Evolutionary conservation across 2,888 invertebrate genomes (phyloP), one percentile per base, ranked within the genome.

Genomic region (Parochlus steinenii): DNA sequence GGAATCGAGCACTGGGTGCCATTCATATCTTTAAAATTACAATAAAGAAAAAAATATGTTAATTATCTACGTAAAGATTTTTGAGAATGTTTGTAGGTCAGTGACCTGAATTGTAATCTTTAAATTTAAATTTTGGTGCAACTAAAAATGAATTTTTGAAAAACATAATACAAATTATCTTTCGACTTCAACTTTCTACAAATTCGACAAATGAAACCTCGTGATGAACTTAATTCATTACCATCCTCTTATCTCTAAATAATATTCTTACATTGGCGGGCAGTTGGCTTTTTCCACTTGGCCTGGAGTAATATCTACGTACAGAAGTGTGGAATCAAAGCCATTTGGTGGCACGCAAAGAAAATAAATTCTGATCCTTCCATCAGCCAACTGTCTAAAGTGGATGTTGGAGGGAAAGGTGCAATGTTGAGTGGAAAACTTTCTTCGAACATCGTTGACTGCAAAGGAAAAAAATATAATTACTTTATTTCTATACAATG

Each of bases 301-400:
- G 43, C 60, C 69, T 6, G 71, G 61, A 30, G 72, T 69, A n/a
- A 92, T 70, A 54, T 92, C 90, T 0, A 80, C 76, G 50, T 79
- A 90, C 2, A 90, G 61, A 8, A 92, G 59, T 0, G 89, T 90
- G 3, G 85, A 85, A 56, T 92, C 90, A 73, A 87, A 82, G 11
- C 82, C 81, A 48, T 82, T 83, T 33, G 78, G 77, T 0, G 85
- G 83, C 15, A 82, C 81, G 45, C 86, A 79, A 41, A 93, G 65
- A 55, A 90, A 93, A 57, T 92, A 93, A 48, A 92, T 75, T 48
- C 89, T 69, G 8, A 73, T 81, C 45, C 80, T 71, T 22, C 81
- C 82, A 58, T 81, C 82, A 34, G 71, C 68, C 23, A 86, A 63
- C 17, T 71, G 72, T 39, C 85, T 69, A 58, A 87, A 87, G 20